A percentile compares a stretch with the other conserved stretches of the same genome.
Conservation (phyloP, 2,888 invertebrate genomes). For the Machimus rusticus region DNA sequence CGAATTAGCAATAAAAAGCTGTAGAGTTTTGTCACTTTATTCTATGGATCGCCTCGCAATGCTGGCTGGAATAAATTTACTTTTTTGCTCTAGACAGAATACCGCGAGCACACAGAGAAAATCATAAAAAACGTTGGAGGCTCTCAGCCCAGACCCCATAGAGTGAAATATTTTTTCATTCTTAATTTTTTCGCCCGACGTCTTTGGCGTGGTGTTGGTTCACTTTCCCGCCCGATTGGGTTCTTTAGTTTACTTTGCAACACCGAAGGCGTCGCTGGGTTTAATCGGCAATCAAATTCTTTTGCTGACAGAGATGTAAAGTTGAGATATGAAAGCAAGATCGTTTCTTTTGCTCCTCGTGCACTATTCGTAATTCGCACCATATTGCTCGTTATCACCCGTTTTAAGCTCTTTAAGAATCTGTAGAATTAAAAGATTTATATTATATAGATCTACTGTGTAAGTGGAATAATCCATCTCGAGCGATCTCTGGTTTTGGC, state of each 20-base stretch:
- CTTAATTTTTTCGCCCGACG: background rate
- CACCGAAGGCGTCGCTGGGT: background rate
- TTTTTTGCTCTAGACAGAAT: background rate
- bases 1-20: slow-evolving; percentile 23
- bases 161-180: background rate
- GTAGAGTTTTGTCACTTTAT: slow-evolving; percentile 13
- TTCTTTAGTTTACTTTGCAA: background rate
- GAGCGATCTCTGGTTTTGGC: background rate
- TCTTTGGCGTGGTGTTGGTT: slow-evolving; percentile 1
- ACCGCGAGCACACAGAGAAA: background rate
- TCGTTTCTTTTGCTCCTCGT: background rate
- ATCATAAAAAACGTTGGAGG: background rate
- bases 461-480: background rate
- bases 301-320: background rate
- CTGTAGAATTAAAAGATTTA: background rate
- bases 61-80: background rate
- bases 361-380: background rate
- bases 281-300: slow-evolving; percentile 2
- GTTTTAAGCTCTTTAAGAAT: background rate
- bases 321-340: background rate
- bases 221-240: slow-evolving; percentile 6
- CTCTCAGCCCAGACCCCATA: background rate
- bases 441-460: background rate
- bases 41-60: background rate
- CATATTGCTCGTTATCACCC: background rate